phyloP scores from a whole-genome alignment of 2,113 vertebrate genomes.

The Paradoxurus hermaphroditus region DNA sequence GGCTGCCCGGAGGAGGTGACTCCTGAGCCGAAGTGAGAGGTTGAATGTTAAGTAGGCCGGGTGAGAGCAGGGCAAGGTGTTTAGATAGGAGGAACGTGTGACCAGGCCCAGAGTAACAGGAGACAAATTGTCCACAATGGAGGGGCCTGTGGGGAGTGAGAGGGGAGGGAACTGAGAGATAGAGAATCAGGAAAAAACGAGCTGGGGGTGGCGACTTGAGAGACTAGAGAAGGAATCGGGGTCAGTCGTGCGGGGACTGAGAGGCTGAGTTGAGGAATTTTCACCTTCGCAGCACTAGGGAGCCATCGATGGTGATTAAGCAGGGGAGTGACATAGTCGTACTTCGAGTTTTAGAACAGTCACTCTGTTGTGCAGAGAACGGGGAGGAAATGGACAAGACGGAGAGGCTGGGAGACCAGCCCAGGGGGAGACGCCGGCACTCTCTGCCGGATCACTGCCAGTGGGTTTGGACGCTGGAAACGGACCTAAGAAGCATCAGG shows the following conservation, averaged over 20 bases:
- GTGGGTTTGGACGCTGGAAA: background rate
- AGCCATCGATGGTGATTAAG: background rate
- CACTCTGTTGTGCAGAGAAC: too few relatives aligned
- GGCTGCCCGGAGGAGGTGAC: background rate
- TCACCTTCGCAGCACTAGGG: background rate
- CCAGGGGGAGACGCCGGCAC: background rate
- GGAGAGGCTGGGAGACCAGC: background rate
- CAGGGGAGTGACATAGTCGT: background rate
- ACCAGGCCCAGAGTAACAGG: background rate
- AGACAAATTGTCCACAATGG: rapidly evolving
- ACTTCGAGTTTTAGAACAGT: background rate
- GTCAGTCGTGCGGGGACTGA: background rate
- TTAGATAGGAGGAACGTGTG: background rate
- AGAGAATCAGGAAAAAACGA: background rate
- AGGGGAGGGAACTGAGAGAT: background rate
- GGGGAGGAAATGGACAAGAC: background rate
- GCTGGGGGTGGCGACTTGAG: background rate
- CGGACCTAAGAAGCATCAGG: too few relatives aligned
- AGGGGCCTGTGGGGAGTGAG: rapidly evolving
- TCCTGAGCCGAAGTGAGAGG: background rate
- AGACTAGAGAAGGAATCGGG: background rate
- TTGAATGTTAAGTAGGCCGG: background rate
- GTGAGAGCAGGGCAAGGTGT: background rate
- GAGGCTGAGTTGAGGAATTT: background rate
- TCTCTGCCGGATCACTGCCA: rapidly evolving